These are phyloP conservation scores for Sceloporus tristichus DNA, from an alignment of 2,113 vertebrate genomes.

Conservation along the genomic window DNA sequence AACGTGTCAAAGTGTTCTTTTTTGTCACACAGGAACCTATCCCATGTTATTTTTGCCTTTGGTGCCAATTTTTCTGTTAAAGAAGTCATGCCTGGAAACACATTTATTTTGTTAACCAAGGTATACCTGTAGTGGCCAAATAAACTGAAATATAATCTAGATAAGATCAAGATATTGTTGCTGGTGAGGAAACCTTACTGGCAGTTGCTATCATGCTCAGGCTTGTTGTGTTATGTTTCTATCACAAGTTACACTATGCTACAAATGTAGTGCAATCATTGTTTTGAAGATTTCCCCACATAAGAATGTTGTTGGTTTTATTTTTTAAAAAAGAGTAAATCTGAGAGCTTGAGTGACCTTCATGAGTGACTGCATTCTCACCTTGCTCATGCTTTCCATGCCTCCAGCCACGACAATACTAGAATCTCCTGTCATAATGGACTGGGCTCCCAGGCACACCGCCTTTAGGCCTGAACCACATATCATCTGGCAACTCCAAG, in stretches of 20 bases:
- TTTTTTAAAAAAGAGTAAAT: neutral
- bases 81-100: too few relatives aligned
- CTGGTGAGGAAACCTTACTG: too few relatives aligned
- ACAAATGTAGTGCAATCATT: neutral
- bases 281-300: neutral
- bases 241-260: neutral
- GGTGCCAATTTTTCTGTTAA: too few relatives aligned
- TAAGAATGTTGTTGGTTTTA: too few relatives aligned
- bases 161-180: too few relatives aligned
- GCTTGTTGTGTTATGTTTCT: neutral
- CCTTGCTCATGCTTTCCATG: conserved; percentile 98
- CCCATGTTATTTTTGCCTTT: too few relatives aligned
- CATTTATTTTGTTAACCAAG: too few relatives aligned
- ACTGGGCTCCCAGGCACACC: conserved; percentile 91
- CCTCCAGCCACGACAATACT: conserved; percentile 93
- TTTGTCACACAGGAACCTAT: too few relatives aligned
- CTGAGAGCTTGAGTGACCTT: neutral
- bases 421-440: conserved; percentile 86
- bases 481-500: conserved; percentile 98
- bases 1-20: too few relatives aligned
- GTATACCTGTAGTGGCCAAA: too few relatives aligned
- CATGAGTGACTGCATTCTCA: conserved; percentile 65
- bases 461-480: conserved; percentile 96
- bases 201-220: neutral
- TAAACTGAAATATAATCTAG: too few relatives aligned